These are phyloP conservation scores for Ophion slaviceki DNA, from an alignment of 2,888 invertebrate species.

Conservation along the genomic window DNA sequence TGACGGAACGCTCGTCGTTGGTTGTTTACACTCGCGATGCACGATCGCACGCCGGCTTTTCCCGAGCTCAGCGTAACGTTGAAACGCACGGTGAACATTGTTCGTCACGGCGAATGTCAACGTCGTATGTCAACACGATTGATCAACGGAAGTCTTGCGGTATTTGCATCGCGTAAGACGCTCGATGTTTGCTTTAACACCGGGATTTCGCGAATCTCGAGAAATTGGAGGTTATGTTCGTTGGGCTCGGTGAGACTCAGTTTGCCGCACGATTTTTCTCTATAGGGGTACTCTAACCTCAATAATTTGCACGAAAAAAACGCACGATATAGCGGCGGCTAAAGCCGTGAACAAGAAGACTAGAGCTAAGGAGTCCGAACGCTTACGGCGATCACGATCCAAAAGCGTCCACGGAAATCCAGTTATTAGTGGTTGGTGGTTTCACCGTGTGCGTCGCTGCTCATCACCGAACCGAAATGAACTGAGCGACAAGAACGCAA, in stretches of 20 bases:
- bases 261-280: too few relatives aligned
- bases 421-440: too few relatives aligned
- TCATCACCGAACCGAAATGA: too few relatives aligned
- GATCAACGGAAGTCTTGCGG: not conserved
- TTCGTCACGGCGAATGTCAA: not conserved
- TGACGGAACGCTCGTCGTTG: conserved; percentile 6
- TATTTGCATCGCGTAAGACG: not conserved
- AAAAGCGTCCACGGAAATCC: too few relatives aligned
- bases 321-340: too few relatives aligned
- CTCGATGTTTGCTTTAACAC: not conserved
- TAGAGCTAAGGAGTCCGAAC: too few relatives aligned
- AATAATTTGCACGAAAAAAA: too few relatives aligned
- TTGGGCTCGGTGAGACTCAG: not conserved
- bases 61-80: conserved; percentile 35
- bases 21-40: conserved; percentile 42
- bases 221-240: not conserved
- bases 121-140: not conserved
- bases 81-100: conserved; percentile 9
- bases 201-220: not conserved
- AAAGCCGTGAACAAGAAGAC: too few relatives aligned
- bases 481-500: too few relatives aligned
- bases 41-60: conserved; percentile 16
- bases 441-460: too few relatives aligned
- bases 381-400: too few relatives aligned
- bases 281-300: too few relatives aligned